phyloP scores from a whole-genome alignment of 2,113 vertebrate genomes.

The Triplophysa rosa region DNA sequence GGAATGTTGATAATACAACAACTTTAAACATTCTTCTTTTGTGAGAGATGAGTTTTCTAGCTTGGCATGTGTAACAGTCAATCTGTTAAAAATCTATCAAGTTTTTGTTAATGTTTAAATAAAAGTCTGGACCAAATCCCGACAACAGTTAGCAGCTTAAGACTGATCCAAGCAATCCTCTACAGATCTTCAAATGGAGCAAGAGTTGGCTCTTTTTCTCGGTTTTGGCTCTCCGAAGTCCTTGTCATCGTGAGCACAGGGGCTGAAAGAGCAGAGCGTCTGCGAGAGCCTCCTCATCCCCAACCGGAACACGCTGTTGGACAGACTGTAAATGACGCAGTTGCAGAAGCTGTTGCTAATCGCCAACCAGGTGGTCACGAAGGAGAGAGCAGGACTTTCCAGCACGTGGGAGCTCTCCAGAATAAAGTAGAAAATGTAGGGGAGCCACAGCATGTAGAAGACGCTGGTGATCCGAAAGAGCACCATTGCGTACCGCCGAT shows the following conservation, averaged over 20 bases:
- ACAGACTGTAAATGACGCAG: conserved; percentile 98
- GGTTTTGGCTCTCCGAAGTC: conserved; percentile 86
- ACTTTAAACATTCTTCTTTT: neutral
- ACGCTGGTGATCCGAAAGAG: conserved; percentile 97
- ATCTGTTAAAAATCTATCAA: neutral
- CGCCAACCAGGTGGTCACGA: conserved; percentile 97
- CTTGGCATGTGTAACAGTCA: neutral
- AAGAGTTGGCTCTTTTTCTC: conserved; percentile 92
- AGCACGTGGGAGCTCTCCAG: conserved; percentile 93
- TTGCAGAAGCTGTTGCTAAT: conserved; percentile 99
- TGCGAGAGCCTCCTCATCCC: conserved; percentile 93
- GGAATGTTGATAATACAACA: conserved; percentile 20
- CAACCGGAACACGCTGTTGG: conserved; percentile 95
- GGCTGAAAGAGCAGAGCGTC: conserved; percentile 86
- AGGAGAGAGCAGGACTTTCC: conserved; percentile 89
- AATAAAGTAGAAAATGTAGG: conserved; percentile 97
- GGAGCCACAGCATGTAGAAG: conserved; percentile 97
- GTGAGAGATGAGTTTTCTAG: neutral
- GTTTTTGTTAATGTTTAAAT: neutral
- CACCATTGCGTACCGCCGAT: conserved; percentile 94
- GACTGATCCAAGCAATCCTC: conserved; percentile 33
- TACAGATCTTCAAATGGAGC: conserved; percentile 82
- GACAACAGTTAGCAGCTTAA: conserved; percentile 21
- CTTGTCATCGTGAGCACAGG: conserved; percentile 80
- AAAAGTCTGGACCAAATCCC: neutral